A percentile compares a stretch with the other conserved stretches of the same genome.
Evolutionary conservation across 2,797 vertebrate species (phyloP).

Genomic region (Xenopus petersii): DNA sequence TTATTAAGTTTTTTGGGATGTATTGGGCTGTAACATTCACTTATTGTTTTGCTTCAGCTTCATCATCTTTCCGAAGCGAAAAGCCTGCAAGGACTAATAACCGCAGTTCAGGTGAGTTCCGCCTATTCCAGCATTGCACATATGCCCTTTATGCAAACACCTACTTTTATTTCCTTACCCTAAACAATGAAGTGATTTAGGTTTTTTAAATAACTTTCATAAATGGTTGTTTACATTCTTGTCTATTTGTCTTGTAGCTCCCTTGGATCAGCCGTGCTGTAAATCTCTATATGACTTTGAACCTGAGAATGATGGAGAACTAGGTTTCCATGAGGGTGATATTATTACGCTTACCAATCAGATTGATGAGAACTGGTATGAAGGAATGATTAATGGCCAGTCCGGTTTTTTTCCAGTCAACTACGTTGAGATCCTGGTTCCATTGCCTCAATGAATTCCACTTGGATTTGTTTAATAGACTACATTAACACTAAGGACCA

Average conservation of each 20-base stretch:
- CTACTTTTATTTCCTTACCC: too few species aligned
- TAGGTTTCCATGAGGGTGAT: conserved; percentile 94
- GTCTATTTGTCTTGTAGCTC: conserved; percentile 44
- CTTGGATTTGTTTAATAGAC: conserved; percentile 1
- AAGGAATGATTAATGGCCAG: conserved; percentile 90
- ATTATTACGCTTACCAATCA: conserved; percentile 97
- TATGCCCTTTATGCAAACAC: too few species aligned
- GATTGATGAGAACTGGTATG: conserved; percentile 99
- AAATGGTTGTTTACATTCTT: too few species aligned
- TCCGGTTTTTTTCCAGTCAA: conserved; percentile 97
- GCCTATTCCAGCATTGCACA: too few species aligned
- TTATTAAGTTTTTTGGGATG: neutral
- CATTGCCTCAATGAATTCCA: conserved; percentile 81
- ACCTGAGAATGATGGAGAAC: conserved; percentile 92
- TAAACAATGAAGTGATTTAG: too few species aligned
- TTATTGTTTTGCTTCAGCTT: conserved; percentile 56
- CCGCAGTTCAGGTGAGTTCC: conserved; percentile 70
- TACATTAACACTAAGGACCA: conserved; percentile 33
- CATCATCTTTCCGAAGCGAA: conserved; percentile 70
- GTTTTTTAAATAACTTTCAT: too few species aligned
- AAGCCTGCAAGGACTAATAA: conserved; percentile 63
- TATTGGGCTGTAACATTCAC: neutral
- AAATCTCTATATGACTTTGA: conserved; percentile 96
- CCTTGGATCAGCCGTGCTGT: conserved; percentile 90
- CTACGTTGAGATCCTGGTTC: conserved; percentile 93